A percentile compares a stretch with the other conserved stretches of the same genome.
Conservation (phyloP, 2,113 vertebrate genomes). For the Panurus biarmicus region DNA sequence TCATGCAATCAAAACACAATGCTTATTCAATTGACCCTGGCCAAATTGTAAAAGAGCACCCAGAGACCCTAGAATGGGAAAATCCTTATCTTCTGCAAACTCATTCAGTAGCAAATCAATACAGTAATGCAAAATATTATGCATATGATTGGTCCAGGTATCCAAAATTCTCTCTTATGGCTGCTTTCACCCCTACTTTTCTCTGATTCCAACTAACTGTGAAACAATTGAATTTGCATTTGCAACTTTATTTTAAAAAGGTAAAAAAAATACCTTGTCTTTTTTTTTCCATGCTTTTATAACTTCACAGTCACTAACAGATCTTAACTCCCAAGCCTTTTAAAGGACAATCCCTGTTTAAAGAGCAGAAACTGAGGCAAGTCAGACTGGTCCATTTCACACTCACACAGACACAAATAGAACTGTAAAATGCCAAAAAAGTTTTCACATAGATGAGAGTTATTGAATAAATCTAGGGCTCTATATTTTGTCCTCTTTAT, state of each 20-base stretch:
- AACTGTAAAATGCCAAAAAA: background rate
- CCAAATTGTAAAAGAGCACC: background rate
- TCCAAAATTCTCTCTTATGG: background rate
- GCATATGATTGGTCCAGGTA: background rate
- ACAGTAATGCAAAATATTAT: background rate
- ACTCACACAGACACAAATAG: background rate
- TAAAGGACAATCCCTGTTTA: background rate
- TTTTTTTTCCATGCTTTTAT: background rate
- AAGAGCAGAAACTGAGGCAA: background rate
- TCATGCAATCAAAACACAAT: background rate
- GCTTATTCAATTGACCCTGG: background rate
- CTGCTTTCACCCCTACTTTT: background rate
- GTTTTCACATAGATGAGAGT: background rate
- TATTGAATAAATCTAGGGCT: background rate
- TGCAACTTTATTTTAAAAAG: background rate
- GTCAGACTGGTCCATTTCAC: accelerated
- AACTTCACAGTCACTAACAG: background rate
- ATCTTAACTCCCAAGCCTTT: background rate
- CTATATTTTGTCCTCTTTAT: background rate
- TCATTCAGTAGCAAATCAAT: background rate
- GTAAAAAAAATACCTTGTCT: background rate
- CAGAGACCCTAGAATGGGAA: background rate
- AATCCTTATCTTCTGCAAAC: background rate
- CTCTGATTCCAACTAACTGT: background rate
- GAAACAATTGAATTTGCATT: background rate